Percentiles rank a stretch among this genome's conserved stretches.
Evolutionary conservation across 2,797 vertebrate species (phyloP).

Genomic region (Acipenser oxyrinchus): DNA sequence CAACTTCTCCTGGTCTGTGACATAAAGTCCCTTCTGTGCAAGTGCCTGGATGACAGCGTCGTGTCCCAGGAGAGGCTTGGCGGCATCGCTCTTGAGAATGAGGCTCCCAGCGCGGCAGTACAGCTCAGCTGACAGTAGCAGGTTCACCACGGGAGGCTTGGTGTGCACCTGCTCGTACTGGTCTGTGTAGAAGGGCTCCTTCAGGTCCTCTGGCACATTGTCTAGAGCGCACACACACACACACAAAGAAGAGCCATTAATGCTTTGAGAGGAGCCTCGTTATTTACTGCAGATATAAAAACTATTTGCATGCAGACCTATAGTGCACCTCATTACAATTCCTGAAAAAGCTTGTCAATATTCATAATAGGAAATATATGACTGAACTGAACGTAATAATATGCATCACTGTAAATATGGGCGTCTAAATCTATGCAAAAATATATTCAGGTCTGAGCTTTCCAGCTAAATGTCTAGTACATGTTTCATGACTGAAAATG

Average conservation of each 20-base stretch:
- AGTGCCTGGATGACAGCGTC: slow-evolving; percentile 90
- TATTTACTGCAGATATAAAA: too few species aligned
- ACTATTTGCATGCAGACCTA: too few species aligned
- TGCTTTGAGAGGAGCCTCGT: too few species aligned
- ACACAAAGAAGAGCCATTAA: background rate
- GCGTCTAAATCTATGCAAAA: too few species aligned
- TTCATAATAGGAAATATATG: too few species aligned
- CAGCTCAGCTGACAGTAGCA: slow-evolving; percentile 88
- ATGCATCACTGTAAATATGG: too few species aligned
- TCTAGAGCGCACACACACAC: slow-evolving; percentile 51
- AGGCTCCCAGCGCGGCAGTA: slow-evolving; percentile 89
- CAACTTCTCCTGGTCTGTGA: slow-evolving; percentile 88
- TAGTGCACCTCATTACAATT: too few species aligned
- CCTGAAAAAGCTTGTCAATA: too few species aligned
- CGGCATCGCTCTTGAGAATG: slow-evolving; percentile 80
- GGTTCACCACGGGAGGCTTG: slow-evolving; percentile 83
- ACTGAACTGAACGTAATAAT: too few species aligned
- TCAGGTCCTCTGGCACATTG: slow-evolving; percentile 79
- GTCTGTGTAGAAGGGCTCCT: slow-evolving; percentile 91
- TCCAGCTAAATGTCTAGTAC: background rate
- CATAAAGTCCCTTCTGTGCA: slow-evolving; percentile 87
- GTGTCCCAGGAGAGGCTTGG: slow-evolving; percentile 83
- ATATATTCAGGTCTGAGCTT: background rate
- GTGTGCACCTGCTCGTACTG: slow-evolving; percentile 98
- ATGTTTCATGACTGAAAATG: slow-evolving; percentile 16